Conservation (phyloP, 2,888 invertebrate genomes). For the Schizaphis graminum region DNA sequence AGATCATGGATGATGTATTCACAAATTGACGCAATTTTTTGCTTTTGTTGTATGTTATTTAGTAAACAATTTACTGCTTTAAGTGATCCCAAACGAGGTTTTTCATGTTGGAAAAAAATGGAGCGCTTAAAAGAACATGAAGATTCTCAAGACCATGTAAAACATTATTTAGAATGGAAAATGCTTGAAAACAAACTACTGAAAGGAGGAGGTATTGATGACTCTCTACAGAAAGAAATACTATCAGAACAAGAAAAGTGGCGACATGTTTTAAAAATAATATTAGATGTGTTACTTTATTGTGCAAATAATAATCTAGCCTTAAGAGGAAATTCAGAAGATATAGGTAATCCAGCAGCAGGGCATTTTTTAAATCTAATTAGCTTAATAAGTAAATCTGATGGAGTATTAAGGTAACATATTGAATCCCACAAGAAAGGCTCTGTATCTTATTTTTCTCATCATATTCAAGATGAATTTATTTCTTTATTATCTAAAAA, state of each 20-base stretch:
- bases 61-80: neutral
- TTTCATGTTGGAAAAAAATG: neutral
- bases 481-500: neutral
- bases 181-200: neutral
- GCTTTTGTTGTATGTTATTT: slow-evolving; percentile 14
- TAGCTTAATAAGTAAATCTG: neutral
- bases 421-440: slow-evolving; percentile 20
- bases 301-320: neutral
- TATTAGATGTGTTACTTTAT: neutral
- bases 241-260: neutral
- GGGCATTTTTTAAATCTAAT: slow-evolving; percentile 22
- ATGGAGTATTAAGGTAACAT: neutral
- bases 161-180: neutral
- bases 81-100: neutral
- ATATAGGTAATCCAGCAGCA: neutral
- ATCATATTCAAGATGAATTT: too few relatives aligned
- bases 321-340: neutral
- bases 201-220: neutral
- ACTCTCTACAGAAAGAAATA: neutral
- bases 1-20: neutral
- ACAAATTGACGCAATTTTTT: neutral
- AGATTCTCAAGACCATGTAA: neutral
- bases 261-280: neutral
- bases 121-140: slow-evolving; percentile 15
- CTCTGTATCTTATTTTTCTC: neutral